Percentiles rank a stretch among this genome's conserved stretches.
phyloP scores from a whole-genome alignment of 2,113 vertebrate species.

The Aythya baeri region DNA sequence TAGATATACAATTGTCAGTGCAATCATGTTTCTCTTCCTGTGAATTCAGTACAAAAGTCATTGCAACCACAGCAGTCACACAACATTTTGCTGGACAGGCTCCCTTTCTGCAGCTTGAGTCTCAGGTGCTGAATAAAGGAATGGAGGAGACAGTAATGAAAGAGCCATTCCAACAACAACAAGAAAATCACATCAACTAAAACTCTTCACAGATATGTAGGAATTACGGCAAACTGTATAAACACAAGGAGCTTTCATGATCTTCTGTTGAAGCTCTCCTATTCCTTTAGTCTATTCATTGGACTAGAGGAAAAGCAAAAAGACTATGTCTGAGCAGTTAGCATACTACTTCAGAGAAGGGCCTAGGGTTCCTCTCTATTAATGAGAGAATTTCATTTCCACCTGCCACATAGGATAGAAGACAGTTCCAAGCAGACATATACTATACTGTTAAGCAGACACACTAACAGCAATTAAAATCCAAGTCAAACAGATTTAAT shows the following conservation, averaged over 20 bases:
- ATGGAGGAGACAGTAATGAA: background rate
- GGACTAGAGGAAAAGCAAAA: background rate
- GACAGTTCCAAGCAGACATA: background rate
- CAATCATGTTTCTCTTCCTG: background rate
- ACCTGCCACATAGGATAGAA: background rate
- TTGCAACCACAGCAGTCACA: background rate
- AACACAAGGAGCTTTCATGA: background rate
- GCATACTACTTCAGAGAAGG: background rate
- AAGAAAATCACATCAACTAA: background rate
- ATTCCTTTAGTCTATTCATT: background rate
- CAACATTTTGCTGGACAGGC: background rate
- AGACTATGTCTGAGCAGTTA: background rate
- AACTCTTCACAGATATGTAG: background rate
- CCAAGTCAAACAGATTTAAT: background rate
- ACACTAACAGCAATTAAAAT: background rate
- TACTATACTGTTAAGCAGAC: background rate
- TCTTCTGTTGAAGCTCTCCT: background rate
- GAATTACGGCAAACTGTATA: background rate
- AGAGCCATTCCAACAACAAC: background rate
- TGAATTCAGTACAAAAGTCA: background rate
- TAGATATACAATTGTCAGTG: background rate
- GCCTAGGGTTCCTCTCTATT: background rate
- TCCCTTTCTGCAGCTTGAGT: background rate
- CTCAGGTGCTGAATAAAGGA: background rate
- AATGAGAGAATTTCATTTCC: background rate